These are phyloP conservation scores for Eptesicus fuscus DNA, from an alignment of 2,113 vertebrate species.

Conservation along the genomic window DNA sequence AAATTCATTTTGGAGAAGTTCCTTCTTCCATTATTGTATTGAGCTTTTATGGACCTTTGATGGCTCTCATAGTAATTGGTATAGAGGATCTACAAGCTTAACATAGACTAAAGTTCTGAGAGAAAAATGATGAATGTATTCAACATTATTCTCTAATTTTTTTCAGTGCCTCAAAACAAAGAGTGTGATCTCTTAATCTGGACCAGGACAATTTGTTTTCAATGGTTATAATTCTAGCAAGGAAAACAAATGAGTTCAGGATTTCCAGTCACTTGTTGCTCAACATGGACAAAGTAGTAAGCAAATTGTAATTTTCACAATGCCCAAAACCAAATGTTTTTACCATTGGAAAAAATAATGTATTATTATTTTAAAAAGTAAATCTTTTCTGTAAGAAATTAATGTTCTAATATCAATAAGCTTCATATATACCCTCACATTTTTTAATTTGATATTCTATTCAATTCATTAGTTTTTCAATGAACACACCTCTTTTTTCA, in stretches of 20 bases:
- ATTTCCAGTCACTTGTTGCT: not conserved
- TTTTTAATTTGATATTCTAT: not conserved
- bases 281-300: not conserved
- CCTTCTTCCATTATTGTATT: slow-evolving; percentile 41
- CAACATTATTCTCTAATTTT: not conserved
- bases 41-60: slow-evolving; percentile 41
- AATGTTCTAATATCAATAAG: not conserved
- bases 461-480: not conserved
- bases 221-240: not conserved
- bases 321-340: not conserved
- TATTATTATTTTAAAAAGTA: not conserved
- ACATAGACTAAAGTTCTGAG: not conserved
- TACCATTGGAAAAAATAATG: not conserved
- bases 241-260: not conserved
- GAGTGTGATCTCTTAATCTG: not conserved
- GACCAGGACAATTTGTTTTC: not conserved
- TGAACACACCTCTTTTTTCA: not conserved
- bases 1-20: slow-evolving; percentile 58
- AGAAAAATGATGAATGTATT: not conserved
- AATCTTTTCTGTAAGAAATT: not conserved
- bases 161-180: not conserved
- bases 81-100: not conserved
- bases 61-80: not conserved
- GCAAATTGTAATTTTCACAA: not conserved
- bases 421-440: not conserved